phyloP scores from a whole-genome alignment of 2,113 vertebrate genomes.

The Elaphurus davidianus region DNA sequence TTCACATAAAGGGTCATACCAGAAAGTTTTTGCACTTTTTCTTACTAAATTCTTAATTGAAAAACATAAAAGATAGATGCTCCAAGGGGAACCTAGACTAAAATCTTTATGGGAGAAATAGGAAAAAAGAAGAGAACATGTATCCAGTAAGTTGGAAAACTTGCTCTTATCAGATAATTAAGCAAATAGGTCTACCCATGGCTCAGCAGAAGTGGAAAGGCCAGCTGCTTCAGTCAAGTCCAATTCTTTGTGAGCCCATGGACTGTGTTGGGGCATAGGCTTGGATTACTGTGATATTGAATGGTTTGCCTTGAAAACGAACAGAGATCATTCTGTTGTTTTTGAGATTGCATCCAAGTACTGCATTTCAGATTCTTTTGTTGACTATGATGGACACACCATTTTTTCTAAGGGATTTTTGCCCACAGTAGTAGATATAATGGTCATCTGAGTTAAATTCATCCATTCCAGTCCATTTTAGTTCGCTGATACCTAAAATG shows the following conservation, averaged over 20 bases:
- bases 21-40: neutral
- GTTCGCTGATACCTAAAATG: accelerated
- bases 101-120: neutral
- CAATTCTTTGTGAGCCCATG: neutral
- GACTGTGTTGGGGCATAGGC: neutral
- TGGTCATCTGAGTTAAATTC: neutral
- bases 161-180: neutral
- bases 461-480: neutral
- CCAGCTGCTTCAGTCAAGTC: neutral
- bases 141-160: neutral
- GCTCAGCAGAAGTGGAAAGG: neutral
- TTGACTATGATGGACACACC: neutral
- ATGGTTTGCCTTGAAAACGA: neutral
- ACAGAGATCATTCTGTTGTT: neutral
- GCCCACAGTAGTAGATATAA: neutral
- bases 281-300: neutral
- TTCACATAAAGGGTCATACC: neutral
- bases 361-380: neutral
- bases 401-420: neutral
- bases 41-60: neutral
- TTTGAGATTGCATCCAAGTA: neutral
- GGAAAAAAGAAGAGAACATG: neutral
- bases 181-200: neutral
- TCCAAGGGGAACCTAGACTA: neutral
- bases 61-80: neutral